A percentile compares a stretch with the other conserved stretches of the same genome.
phyloP scores from a whole-genome alignment of 2,888 invertebrate species.

The Zygothrica quintamaculata region DNA sequence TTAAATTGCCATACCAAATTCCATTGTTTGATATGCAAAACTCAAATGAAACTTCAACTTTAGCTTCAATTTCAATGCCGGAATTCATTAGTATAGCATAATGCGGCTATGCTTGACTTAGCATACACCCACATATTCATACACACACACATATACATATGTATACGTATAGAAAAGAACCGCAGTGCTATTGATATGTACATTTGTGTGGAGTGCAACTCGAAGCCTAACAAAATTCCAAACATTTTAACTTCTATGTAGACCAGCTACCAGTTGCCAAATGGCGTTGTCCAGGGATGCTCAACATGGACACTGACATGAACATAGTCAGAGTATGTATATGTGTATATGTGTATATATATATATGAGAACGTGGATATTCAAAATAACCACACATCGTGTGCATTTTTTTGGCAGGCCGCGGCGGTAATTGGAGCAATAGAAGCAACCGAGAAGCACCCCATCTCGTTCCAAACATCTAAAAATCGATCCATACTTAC shows the following conservation, averaged over 20 bases:
- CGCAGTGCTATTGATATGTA: constrained; percentile 56
- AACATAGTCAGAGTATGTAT: constrained; percentile 19
- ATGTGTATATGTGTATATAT: not conserved
- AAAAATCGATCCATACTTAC: constrained; percentile 16
- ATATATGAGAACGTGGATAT: constrained; percentile 14
- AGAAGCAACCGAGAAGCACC: constrained; percentile 33
- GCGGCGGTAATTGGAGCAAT: constrained; percentile 66
- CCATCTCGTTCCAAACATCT: not conserved
- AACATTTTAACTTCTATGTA: constrained; percentile 27
- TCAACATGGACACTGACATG: constrained; percentile 16
- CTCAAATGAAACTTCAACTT: too few species aligned
- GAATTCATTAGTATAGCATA: constrained; percentile 25
- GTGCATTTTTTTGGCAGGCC: constrained; percentile 9
- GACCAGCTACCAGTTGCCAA: constrained; percentile 18
- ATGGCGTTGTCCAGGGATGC: constrained; percentile 17
- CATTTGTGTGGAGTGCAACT: constrained; percentile 25
- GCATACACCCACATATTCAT: constrained; percentile 2
- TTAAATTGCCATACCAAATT: too few species aligned
- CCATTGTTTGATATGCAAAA: too few species aligned
- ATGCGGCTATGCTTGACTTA: constrained; percentile 26
- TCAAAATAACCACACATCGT: constrained; percentile 44
- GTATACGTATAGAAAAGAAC: constrained; percentile 6
- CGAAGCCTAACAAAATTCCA: constrained; percentile 34
- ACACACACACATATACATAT: constrained; percentile 9
- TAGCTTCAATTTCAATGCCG: constrained; percentile 12